Percentiles rank a stretch among this genome's conserved stretches.
phyloP scores from a whole-genome alignment of 2,113 vertebrate genomes.

The Terrapene triunguis region DNA sequence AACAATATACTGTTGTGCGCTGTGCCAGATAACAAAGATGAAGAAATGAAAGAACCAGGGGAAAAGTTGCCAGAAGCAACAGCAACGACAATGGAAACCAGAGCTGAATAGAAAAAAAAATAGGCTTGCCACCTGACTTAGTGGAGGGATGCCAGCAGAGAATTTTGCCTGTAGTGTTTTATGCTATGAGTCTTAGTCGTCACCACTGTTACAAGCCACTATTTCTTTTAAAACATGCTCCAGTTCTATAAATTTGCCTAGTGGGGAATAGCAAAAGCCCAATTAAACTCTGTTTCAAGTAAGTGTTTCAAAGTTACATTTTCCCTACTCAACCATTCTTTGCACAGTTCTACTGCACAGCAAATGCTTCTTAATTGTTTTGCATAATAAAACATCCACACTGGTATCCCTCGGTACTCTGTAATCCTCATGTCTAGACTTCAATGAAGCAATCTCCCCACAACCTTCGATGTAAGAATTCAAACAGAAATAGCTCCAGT shows the following conservation, averaged over 20 bases:
- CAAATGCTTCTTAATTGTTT: background rate
- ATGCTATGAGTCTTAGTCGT: background rate
- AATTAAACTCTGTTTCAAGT: background rate
- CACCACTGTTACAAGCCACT: background rate
- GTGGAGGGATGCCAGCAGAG: background rate
- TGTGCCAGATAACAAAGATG: background rate
- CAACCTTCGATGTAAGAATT: background rate
- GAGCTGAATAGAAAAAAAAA: background rate
- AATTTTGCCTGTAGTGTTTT: background rate
- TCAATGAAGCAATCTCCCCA: background rate
- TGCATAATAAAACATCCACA: background rate
- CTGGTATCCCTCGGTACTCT: background rate
- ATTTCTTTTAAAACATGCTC: background rate
- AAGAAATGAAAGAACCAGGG: rapidly evolving
- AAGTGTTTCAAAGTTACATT: background rate
- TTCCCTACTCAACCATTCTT: background rate
- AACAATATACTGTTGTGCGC: too few relatives aligned
- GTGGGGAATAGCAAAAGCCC: background rate
- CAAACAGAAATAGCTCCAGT: background rate
- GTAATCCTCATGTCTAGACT: background rate
- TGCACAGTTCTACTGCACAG: background rate
- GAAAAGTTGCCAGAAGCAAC: background rate
- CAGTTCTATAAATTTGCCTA: background rate
- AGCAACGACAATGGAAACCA: background rate
- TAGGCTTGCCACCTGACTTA: background rate